phyloP scores from a whole-genome alignment of 2,113 vertebrate genomes.

The Tragelaphus imberbis region DNA sequence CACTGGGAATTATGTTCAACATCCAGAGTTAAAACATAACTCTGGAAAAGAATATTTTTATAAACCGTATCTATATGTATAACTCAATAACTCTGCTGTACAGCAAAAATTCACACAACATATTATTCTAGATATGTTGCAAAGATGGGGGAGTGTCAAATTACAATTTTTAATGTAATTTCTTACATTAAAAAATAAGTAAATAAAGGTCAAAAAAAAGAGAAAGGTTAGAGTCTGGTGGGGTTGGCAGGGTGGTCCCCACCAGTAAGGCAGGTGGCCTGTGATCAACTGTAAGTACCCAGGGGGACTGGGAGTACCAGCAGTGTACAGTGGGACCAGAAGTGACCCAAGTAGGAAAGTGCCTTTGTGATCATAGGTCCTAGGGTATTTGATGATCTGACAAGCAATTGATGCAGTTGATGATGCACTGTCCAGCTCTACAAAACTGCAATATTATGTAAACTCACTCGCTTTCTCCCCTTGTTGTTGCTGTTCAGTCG shows the following conservation, averaged over 20 bases:
- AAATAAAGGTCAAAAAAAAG: not conserved
- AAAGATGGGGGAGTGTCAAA: not conserved
- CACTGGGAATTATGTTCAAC: not conserved
- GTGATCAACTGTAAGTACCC: accelerated
- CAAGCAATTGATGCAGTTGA: not conserved
- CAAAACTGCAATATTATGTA: not conserved
- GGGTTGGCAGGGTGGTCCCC: too few species aligned
- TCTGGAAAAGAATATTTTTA: not conserved
- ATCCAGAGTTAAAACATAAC: not conserved
- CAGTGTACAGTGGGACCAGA: accelerated
- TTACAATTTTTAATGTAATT: not conserved
- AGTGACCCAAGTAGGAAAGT: not conserved
- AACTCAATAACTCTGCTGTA: not conserved
- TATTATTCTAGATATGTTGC: not conserved
- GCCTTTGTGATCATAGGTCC: not conserved
- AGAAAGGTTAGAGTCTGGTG: not conserved
- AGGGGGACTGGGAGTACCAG: not conserved
- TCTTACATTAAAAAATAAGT: not conserved
- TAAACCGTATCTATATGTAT: not conserved
- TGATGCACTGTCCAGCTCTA: not conserved
- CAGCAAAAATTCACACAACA: not conserved
- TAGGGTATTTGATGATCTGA: not conserved
- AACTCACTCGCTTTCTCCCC: not conserved
- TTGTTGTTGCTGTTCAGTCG: not conserved
- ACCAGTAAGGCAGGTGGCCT: not conserved